A percentile compares a stretch with the other conserved stretches of the same genome.
phyloP scores from a whole-genome alignment of 2,888 invertebrate species.

The Tethea ocularis region DNA sequence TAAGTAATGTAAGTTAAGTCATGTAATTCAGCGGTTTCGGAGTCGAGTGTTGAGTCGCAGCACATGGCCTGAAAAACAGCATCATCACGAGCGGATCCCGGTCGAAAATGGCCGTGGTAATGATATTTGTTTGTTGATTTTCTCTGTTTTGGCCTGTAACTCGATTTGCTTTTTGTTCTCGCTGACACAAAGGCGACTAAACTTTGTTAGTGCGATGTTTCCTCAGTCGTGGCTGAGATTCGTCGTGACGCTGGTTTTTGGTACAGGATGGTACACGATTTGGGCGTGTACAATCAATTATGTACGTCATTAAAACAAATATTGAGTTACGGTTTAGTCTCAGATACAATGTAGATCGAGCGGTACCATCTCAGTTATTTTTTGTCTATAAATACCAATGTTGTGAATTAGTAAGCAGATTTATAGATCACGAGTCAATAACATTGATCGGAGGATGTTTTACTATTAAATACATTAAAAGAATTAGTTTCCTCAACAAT shows the following conservation, averaged over 20 bases:
- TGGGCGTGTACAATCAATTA: conserved; percentile 73
- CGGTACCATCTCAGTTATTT: conserved; percentile 1
- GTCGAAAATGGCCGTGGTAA: conserved; percentile 79
- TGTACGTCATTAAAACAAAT: conserved; percentile 76
- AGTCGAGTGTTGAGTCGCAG: conserved; percentile 18
- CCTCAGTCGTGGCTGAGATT: conserved; percentile 59
- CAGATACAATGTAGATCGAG: conserved; percentile 30
- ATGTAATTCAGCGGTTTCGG: conserved; percentile 8
- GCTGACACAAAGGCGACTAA: conserved; percentile 70
- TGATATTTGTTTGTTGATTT: conserved; percentile 81
- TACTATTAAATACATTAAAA: neutral
- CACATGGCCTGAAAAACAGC: conserved; percentile 64
- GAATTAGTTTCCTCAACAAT: conserved; percentile 16
- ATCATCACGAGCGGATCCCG: conserved; percentile 78
- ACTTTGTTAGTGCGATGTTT: conserved; percentile 68
- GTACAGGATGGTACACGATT: conserved; percentile 54
- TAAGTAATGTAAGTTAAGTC: conserved; percentile 38
- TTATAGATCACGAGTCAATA: neutral
- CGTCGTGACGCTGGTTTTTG: conserved; percentile 60
- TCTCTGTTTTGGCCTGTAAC: conserved; percentile 80
- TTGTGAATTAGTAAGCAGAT: conserved; percentile 3
- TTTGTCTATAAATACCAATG: neutral
- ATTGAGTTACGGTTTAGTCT: conserved; percentile 72
- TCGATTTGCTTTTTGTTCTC: conserved; percentile 81
- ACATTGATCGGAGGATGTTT: neutral